phyloP scores from a whole-genome alignment of 2,797 vertebrate genomes.

The Pseudotriccus pelzelni region DNA sequence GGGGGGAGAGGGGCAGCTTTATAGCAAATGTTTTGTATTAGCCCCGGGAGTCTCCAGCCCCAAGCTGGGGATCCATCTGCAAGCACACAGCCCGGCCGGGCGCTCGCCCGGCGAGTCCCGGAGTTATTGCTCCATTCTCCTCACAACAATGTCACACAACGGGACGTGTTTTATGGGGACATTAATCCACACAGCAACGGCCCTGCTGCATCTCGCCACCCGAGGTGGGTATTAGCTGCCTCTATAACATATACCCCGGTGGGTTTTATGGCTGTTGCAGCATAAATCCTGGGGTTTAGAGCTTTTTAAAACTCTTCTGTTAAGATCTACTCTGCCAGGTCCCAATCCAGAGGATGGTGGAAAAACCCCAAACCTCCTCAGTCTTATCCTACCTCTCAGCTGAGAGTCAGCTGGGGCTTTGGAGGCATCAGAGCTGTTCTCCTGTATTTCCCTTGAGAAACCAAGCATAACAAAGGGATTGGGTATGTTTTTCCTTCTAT shows the following conservation, averaged over 20 bases:
- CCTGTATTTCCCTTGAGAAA: background rate
- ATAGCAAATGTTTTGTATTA: slow-evolving; percentile 19
- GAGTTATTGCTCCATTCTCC: slow-evolving; percentile 53
- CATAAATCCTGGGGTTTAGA: slow-evolving; percentile 15
- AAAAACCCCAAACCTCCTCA: background rate
- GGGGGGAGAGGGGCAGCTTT: background rate
- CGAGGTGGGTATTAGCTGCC: slow-evolving; percentile 34
- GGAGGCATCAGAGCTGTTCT: background rate
- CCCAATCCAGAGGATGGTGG: background rate
- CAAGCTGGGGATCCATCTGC: background rate
- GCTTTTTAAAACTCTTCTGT: slow-evolving; percentile 18
- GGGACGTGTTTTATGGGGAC: slow-evolving; percentile 41
- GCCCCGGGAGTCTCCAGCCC: background rate
- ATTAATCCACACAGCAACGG: slow-evolving; percentile 27
- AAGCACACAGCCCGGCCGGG: background rate
- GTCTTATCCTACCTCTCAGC: background rate
- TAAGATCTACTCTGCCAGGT: background rate
- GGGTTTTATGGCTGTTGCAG: slow-evolving; percentile 10
- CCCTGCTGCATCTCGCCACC: background rate
- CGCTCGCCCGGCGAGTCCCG: background rate
- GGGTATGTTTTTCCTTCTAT: background rate
- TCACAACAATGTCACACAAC: slow-evolving; percentile 37
- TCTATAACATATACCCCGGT: background rate
- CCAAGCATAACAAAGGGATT: background rate
- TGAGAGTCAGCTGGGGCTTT: background rate